A percentile compares a stretch with the other conserved stretches of the same genome.
phyloP scores from a whole-genome alignment of 2,888 invertebrate species.

The Calliphora vomitoria region DNA sequence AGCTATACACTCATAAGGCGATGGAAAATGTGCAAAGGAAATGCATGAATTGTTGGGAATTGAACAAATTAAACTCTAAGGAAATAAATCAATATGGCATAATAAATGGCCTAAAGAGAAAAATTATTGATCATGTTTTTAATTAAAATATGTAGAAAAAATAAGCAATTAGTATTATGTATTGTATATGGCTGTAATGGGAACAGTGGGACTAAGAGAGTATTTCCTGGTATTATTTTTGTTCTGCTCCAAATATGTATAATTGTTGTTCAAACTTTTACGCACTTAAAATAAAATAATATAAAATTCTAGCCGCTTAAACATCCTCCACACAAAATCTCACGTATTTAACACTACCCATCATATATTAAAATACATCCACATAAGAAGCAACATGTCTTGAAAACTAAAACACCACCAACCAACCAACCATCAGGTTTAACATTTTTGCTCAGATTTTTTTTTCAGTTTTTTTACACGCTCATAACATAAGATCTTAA shows the following conservation, averaged over 20 bases:
- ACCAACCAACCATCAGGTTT: conserved; percentile 47
- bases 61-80: conserved; percentile 26
- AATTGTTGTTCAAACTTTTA: conserved; percentile 34
- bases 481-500: conserved; percentile 60
- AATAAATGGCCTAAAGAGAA: conserved; percentile 26
- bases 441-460: conserved; percentile 21
- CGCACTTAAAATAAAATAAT: not conserved
- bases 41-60: conserved; percentile 38
- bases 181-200: not conserved
- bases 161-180: not conserved
- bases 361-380: conserved; percentile 19
- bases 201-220: conserved; percentile 20
- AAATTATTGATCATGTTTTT: conserved; percentile 46
- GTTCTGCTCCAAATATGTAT: not conserved
- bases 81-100: conserved; percentile 59
- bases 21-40: conserved; percentile 59
- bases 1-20: not conserved
- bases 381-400: conserved; percentile 51
- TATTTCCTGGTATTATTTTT: too few species aligned
- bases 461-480: conserved; percentile 39
- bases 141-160: conserved; percentile 20
- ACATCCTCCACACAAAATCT: conserved; percentile 38
- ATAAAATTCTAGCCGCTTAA: not conserved
- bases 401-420: conserved; percentile 62
- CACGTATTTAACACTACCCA: conserved; percentile 70